These are phyloP conservation scores for Cololabis saira DNA, from an alignment of 2,113 vertebrate genomes.

Conservation along the genomic window DNA sequence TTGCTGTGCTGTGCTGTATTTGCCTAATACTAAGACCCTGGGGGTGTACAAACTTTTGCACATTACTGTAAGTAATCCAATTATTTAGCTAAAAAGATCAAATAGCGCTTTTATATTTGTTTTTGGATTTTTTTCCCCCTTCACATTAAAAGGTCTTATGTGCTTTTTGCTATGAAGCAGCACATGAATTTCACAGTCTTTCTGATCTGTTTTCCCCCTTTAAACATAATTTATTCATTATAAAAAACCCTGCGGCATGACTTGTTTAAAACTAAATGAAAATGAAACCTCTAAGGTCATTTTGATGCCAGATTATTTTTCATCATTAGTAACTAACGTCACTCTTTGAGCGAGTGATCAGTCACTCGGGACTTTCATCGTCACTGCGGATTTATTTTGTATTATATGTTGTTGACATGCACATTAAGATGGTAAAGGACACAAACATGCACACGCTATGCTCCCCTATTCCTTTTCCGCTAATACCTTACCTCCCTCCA, in stretches of 20 bases:
- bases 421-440: background rate
- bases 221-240: slow-evolving; percentile 54
- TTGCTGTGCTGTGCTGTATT: too few relatives aligned
- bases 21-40: too few relatives aligned
- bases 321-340: slow-evolving; percentile 8
- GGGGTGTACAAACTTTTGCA: too few relatives aligned
- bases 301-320: slow-evolving; percentile 10
- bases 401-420: too few relatives aligned
- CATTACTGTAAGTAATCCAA: too few relatives aligned
- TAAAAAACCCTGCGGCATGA: slow-evolving; percentile 17
- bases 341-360: background rate
- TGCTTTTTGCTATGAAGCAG: too few relatives aligned
- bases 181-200: slow-evolving; percentile 14
- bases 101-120: too few relatives aligned
- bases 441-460: background rate
- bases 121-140: too few relatives aligned
- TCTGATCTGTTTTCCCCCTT: slow-evolving; percentile 35
- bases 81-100: too few relatives aligned
- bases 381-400: too few relatives aligned
- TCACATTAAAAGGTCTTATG: too few relatives aligned
- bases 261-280: slow-evolving; percentile 29
- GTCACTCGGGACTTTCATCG: background rate
- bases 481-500: slow-evolving; percentile 88
- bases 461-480: background rate
- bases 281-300: slow-evolving; percentile 21